Base-by-base conservation (phyloP, 2,888 invertebrate genomes). In the Cosmopolites sordidus region DNA sequence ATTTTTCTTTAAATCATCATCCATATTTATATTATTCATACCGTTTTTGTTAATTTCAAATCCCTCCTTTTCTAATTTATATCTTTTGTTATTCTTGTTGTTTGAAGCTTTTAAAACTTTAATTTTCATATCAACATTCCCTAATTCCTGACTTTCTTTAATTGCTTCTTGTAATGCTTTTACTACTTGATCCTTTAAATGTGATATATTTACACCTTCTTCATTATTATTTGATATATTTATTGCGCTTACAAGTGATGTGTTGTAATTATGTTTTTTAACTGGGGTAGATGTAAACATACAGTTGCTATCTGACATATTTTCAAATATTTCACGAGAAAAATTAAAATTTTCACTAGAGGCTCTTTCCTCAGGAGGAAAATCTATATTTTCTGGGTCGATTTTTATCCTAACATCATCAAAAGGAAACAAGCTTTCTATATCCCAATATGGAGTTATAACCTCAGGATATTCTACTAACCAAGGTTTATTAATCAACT, bases 401-500 rank as follows among this genome's bases (percentile, higher is more conserved):
- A 38, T 30, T 51, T 55, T 56, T 38, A 47, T 43, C 15, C 56
- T 37, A 9, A 56, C 30, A 18, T 50, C 50, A 12, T 53, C 47
- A 43, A 53, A 53, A 14, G 50, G 43, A 17, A 56, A 40, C 39
- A 56, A 44, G 27, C 51, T 48, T 8, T 56, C 56, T 2, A 53
- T 15, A 47, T 51, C 29, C 30, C 48, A 51, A 47, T 53, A 51
- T 14, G 51, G 53, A 11, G 51, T 48, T 27, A 52, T 48, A 9
- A 46, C 53, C 33, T 53, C 51, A 1, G 45, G 47, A 37, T 54
- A 48, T 16, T 57, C 50, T 12, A 59, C 43, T 41, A 58, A 44
- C 62, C 62, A 64, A 4, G 62, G 60, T 16, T 60, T 52, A 30
- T 60, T 46, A 9, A 54, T 38, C 37, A 54, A 53, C 33, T 61